Base-by-base conservation (phyloP, 2,888 invertebrate species). In the Hofmannophila pseudospretella region DNA sequence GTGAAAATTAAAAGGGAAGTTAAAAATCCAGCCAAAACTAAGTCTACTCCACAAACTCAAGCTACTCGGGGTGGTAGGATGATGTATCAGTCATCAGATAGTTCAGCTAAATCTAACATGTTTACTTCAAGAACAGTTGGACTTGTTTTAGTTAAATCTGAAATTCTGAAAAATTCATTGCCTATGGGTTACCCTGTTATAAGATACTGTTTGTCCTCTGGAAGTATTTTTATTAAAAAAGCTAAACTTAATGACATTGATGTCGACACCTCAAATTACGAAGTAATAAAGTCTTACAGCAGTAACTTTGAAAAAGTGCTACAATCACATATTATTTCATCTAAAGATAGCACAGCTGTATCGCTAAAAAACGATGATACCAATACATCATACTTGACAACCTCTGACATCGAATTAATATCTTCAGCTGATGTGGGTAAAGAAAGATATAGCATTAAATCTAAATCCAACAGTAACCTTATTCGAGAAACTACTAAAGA, bases 1-100 rank as follows among this genome's bases (percentile, higher is more conserved):
- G 47, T 65, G 7, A 64, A 45, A 44, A 55, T 59, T 4, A 57
- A 49, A 41, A 64, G 44, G 32, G 62, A 66, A 47, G 40, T 49
- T 3, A 54, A 47, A 45, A 39, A 44, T 31, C 50, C 54, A 2
- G 5, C 5, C 3, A 16, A 16, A 3, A 16, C 16, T 16, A 16
- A 16, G 5, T 3, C 3, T 16, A 16, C 3, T 16, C 16, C 3
- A 16, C 16, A 3, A 16, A 16, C 3, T 5, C 16, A n/a, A n/a
- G n/a, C n/a, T n/a, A 39, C 29, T 23, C 26, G 31, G 31, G 42
- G 41, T 5, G 38, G 32, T 7, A 44, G 34, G 23, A 22, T 39
- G 9, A 34, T 44, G 14, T 43, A 45, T 32, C 41, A 42, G 10
- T 38, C 43, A 8, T 47, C 55, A 4, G 45, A 45, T 0, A 42